phyloP scores from a whole-genome alignment of 2,797 vertebrate genomes.

The Poecile montanus region DNA sequence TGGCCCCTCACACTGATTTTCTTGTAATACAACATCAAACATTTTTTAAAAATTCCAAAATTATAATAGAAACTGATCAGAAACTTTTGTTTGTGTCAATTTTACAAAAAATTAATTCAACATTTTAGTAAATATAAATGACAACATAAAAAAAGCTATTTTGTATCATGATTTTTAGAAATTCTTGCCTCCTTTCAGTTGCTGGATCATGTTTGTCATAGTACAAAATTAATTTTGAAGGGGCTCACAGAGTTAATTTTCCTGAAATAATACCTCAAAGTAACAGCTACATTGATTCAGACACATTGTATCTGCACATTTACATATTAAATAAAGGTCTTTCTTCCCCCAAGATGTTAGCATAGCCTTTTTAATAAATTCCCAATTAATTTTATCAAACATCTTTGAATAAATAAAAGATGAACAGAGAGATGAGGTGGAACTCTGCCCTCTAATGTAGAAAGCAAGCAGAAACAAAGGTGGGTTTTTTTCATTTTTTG shows the following conservation, averaged over 20 bases:
- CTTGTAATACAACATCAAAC: not conserved
- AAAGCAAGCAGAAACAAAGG: conserved; percentile 1
- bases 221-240: not conserved
- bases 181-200: not conserved
- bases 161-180: not conserved
- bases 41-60: accelerated
- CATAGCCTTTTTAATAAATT: conserved; percentile 14
- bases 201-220: not conserved
- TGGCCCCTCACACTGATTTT: not conserved
- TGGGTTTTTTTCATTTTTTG: not conserved
- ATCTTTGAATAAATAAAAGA: conserved; percentile 42
- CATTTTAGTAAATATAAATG: not conserved
- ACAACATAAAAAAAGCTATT: not conserved
- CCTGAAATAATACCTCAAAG: not conserved
- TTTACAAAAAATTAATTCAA: not conserved
- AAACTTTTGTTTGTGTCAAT: not conserved
- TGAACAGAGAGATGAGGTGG: not conserved
- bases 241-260: not conserved
- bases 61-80: not conserved
- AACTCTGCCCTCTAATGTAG: conserved; percentile 41
- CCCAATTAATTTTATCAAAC: conserved; percentile 42
- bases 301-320: not conserved
- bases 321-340: conserved; percentile 32
- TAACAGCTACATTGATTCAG: not conserved
- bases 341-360: conserved; percentile 14